Evolutionary conservation across 2,113 vertebrate species (phyloP).

Genomic region (Hippocampus abdominalis): DNA sequence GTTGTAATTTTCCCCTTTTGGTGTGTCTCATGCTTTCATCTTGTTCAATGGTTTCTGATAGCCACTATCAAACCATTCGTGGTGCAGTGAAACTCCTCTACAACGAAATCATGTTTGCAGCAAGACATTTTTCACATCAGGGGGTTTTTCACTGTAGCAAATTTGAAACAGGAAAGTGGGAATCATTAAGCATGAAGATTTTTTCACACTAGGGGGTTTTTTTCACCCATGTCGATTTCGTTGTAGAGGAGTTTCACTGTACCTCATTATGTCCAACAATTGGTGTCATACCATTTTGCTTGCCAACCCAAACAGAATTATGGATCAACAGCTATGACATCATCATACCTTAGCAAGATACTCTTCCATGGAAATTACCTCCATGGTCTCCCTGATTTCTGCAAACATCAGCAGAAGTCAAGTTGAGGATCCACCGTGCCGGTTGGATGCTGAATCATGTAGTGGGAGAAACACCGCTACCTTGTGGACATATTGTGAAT

Average conservation of each 20-base stretch:
- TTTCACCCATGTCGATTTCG: too few species aligned
- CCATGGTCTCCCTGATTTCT: constrained; percentile 94
- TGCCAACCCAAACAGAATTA: background rate
- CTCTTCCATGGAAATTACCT: constrained; percentile 96
- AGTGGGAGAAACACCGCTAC: background rate
- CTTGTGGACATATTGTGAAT: background rate
- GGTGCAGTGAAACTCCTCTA: too few species aligned
- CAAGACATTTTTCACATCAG: too few species aligned
- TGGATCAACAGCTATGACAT: background rate
- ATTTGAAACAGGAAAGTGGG: too few species aligned
- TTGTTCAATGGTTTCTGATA: constrained; percentile 41
- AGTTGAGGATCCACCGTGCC: background rate
- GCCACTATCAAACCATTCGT: too few species aligned
- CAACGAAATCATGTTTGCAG: too few species aligned
- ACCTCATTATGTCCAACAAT: background rate
- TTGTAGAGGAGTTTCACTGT: too few species aligned
- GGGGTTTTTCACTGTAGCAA: too few species aligned
- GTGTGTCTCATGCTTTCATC: constrained; percentile 18
- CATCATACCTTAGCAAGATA: constrained; percentile 80
- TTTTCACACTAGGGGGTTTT: too few species aligned
- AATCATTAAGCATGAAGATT: too few species aligned
- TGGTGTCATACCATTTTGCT: background rate
- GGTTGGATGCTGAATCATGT: background rate
- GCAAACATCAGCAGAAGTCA: constrained; percentile 92
- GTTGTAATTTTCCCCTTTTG: background rate